Conservation (phyloP, 1,140 invertebrate species). For the Aricia agestis region DNA sequence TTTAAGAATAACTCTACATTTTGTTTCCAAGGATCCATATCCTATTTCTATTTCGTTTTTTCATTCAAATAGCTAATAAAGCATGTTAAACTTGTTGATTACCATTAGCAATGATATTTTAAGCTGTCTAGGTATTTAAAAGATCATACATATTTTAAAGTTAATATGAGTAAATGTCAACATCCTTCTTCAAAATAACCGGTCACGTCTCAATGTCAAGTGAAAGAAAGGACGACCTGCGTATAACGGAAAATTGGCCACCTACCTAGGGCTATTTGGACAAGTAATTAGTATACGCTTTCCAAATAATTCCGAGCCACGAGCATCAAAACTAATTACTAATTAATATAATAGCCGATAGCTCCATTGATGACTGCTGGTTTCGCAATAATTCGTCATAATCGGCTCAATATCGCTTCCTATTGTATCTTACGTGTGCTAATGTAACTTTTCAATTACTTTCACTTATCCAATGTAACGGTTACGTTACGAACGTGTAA, state of each 20-base stretch:
- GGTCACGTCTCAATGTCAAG: constrained; percentile 68
- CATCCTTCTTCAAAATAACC: constrained; percentile 50
- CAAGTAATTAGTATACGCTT: constrained; percentile 27
- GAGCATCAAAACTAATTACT: constrained; percentile 13
- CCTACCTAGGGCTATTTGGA: constrained; percentile 28
- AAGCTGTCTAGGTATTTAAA: background rate
- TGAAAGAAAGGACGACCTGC: constrained; percentile 57
- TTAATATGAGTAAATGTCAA: constrained; percentile 38
- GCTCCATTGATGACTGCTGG: constrained; percentile 22
- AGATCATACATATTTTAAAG: background rate
- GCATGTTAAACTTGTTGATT: background rate
- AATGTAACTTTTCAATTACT: constrained; percentile 45
- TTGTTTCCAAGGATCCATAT: no score
- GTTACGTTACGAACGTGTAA: constrained; percentile 50
- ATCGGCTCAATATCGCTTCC: constrained; percentile 28
- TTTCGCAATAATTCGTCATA: constrained; percentile 29
- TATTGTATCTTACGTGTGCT: constrained; percentile 30
- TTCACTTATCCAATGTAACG: constrained; percentile 54
- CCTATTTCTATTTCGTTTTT: no score
- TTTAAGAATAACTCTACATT: no score
- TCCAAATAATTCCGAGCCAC: constrained; percentile 27
- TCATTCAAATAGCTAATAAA: background rate
- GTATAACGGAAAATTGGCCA: constrained; percentile 35
- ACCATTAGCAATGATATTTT: background rate
- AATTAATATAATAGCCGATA: constrained; percentile 6